Evolutionary conservation across 2,113 vertebrate species (phyloP).

Genomic region (Apus apus): DNA sequence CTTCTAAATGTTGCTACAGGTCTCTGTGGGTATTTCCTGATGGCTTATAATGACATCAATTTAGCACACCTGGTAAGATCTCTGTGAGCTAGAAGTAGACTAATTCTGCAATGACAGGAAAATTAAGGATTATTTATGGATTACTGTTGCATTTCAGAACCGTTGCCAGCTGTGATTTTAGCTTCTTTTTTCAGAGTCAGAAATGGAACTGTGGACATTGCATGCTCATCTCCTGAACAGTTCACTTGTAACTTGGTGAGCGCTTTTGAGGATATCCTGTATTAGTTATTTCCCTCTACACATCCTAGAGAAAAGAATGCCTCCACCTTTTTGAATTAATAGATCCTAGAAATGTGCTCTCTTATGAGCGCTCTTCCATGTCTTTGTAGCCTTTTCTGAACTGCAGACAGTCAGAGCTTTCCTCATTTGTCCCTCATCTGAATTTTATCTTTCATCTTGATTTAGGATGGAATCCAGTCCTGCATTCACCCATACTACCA

Average conservation of each 20-base stretch:
- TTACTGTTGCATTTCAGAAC: slow-evolving; percentile 61
- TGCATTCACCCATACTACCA: neutral
- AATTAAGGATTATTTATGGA: slow-evolving; percentile 75
- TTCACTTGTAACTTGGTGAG: slow-evolving; percentile 5
- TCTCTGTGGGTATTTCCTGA: slow-evolving; percentile 82
- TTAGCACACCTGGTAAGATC: slow-evolving; percentile 81
- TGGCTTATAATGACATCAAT: slow-evolving; percentile 82
- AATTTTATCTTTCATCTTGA: neutral
- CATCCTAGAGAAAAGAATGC: neutral
- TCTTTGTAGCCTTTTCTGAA: neutral
- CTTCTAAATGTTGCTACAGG: slow-evolving; percentile 71
- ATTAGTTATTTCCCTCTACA: neutral
- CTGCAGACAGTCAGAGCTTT: neutral
- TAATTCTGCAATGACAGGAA: slow-evolving; percentile 77
- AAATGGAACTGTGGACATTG: neutral
- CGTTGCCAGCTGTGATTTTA: slow-evolving; percentile 42
- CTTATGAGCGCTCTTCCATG: neutral
- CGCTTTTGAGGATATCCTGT: neutral
- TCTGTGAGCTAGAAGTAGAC: slow-evolving; percentile 72
- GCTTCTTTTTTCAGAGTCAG: slow-evolving; percentile 30
- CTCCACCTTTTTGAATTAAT: neutral
- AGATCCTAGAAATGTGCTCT: neutral
- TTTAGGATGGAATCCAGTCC: neutral
- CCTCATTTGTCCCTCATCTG: neutral
- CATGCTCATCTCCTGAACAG: neutral